Conservation (phyloP, 1,140 invertebrate species). For the Charaxes varanes region DNA sequence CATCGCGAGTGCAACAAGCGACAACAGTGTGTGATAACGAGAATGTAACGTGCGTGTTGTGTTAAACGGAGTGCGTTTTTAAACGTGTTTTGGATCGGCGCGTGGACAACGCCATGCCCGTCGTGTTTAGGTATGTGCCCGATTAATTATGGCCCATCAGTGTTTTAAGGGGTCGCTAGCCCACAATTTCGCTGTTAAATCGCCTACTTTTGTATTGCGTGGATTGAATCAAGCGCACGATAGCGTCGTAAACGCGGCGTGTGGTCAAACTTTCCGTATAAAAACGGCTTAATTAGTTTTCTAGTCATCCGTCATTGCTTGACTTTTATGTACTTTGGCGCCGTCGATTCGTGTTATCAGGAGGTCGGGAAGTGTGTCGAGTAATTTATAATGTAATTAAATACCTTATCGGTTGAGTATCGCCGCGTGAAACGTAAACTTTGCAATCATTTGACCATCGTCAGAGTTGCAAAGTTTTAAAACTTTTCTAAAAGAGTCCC, state of each 20-base stretch:
- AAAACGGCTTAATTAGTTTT: no score
- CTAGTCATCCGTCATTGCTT: slow-evolving; percentile 11
- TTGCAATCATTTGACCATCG: slow-evolving; percentile 35
- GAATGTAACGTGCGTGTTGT: slow-evolving; percentile 65
- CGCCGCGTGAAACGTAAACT: slow-evolving; percentile 42
- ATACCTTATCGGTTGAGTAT: slow-evolving; percentile 54
- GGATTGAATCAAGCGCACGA: background rate
- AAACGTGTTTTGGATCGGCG: slow-evolving; percentile 55
- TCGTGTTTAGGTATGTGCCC: slow-evolving; percentile 67
- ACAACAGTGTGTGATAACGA: slow-evolving; percentile 66
- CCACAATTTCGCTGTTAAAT: slow-evolving; percentile 22
- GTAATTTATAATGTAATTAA: slow-evolving; percentile 68
- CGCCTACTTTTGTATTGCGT: slow-evolving; percentile 7
- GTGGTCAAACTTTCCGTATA: slow-evolving; percentile 1
- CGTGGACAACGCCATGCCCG: slow-evolving; percentile 56
- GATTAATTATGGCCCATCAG: slow-evolving; percentile 64
- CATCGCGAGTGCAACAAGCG: slow-evolving; percentile 62
- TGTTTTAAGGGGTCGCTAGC: slow-evolving; percentile 50
- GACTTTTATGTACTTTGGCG: slow-evolving; percentile 50
- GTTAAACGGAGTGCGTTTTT: slow-evolving; percentile 53
- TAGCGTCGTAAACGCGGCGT: slow-evolving; percentile 4
- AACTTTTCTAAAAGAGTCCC: no score
- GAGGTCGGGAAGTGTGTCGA: slow-evolving; percentile 51
- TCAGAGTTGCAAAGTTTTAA: slow-evolving; percentile 16
- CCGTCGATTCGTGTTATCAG: slow-evolving; percentile 53